phyloP scores from a whole-genome alignment of 2,113 vertebrate species.

The Vombatus ursinus region DNA sequence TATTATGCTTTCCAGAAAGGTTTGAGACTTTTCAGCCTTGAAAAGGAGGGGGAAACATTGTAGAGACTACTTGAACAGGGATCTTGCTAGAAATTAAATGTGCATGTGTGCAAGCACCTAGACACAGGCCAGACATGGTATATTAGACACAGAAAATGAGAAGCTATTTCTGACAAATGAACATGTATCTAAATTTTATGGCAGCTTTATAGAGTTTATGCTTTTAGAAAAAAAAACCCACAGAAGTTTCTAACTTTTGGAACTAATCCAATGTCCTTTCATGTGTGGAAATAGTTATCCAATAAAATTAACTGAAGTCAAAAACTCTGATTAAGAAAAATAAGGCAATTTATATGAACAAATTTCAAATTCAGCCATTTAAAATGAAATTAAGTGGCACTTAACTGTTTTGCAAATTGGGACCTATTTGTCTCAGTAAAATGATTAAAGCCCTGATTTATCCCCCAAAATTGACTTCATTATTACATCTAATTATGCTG shows the following conservation, averaged over 20 bases:
- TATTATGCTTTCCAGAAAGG: neutral
- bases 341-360: constrained; percentile 68
- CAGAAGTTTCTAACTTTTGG: constrained; percentile 30
- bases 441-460: constrained; percentile 80
- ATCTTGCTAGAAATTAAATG: neutral
- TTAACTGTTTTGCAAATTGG: constrained; percentile 77
- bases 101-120: neutral
- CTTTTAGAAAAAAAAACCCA: neutral
- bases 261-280: constrained; percentile 24
- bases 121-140: constrained; percentile 65
- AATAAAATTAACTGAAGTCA: constrained; percentile 47
- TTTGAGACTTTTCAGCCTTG: neutral
- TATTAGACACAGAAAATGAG: neutral
- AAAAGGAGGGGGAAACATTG: neutral
- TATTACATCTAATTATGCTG: constrained; percentile 77
- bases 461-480: constrained; percentile 77
- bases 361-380: constrained; percentile 73
- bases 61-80: neutral
- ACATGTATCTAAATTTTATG: constrained; percentile 61
- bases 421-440: constrained; percentile 79
- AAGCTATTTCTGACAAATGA: constrained; percentile 63
- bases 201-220: constrained; percentile 48
- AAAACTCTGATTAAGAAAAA: constrained; percentile 66
- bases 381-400: constrained; percentile 73
- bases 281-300: constrained; percentile 54